A percentile compares a stretch with the other conserved stretches of the same genome.
These are phyloP conservation scores for Callospermophilus lateralis DNA, from an alignment of 2,113 vertebrate species.

Conservation along the genomic window DNA sequence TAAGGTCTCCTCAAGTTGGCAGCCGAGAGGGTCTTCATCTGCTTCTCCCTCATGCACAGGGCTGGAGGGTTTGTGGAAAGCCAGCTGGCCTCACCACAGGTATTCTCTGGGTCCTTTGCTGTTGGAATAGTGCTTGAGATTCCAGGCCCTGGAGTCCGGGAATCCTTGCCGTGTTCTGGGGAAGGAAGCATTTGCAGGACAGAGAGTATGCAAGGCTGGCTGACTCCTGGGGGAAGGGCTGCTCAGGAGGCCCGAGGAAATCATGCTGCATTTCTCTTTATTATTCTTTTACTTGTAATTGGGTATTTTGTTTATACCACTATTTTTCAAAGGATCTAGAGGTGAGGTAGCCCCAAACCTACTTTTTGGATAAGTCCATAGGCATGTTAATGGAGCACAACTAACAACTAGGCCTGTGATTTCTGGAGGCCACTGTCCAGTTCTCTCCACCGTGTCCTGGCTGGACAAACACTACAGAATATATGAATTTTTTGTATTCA, in stretches of 20 bases:
- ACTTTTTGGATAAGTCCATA: not conserved
- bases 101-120: not conserved
- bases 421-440: not conserved
- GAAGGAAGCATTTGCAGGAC: not conserved
- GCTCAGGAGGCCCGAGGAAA: not conserved
- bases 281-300: not conserved
- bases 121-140: not conserved
- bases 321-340: not conserved
- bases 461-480: no score
- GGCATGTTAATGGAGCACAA: not conserved
- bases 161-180: not conserved
- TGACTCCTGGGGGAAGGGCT: not conserved
- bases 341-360: not conserved
- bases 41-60: no score
- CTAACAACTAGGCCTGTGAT: not conserved
- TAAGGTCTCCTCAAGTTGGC: not conserved
- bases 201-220: not conserved
- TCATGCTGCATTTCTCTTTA: no score
- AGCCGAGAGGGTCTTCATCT: not conserved
- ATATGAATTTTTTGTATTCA: no score
- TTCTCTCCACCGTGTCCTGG: fast-evolving
- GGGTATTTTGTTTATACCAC: not conserved
- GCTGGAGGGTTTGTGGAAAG: no score
- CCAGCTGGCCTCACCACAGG: not conserved
- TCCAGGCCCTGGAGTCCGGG: not conserved